Conservation (phyloP, 2,888 invertebrate genomes). For the Acronicta leporina region DNA sequence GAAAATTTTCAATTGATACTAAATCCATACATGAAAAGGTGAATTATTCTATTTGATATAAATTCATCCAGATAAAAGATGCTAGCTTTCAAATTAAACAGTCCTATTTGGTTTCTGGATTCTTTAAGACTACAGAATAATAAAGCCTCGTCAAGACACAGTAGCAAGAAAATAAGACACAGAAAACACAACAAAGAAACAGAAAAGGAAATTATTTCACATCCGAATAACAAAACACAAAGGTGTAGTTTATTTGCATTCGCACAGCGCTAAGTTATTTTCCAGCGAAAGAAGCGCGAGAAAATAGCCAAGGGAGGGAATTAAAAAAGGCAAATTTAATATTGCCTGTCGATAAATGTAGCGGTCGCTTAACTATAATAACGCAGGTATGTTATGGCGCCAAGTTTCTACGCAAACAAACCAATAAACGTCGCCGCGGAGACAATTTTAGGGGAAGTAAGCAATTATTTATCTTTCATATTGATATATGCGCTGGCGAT, state of each 20-base stretch:
- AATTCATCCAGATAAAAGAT: too few relatives aligned
- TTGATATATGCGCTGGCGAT: slow-evolving; percentile 60
- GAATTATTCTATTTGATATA: too few relatives aligned
- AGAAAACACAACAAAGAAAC: slow-evolving; percentile 33
- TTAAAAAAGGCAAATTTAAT: slow-evolving; percentile 65
- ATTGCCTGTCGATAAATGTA: slow-evolving; percentile 66
- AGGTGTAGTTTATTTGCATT: slow-evolving; percentile 59
- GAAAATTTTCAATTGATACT: too few relatives aligned
- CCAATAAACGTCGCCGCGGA: slow-evolving; percentile 79
- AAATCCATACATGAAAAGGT: too few relatives aligned
- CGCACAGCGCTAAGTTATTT: slow-evolving; percentile 56
- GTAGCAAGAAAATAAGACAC: slow-evolving; percentile 25
- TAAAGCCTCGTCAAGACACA: slow-evolving; percentile 19
- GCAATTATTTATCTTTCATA: slow-evolving; percentile 79
- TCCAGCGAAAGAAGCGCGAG: slow-evolving; percentile 44
- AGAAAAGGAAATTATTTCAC: slow-evolving; percentile 50
- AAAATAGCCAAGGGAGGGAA: slow-evolving; percentile 48
- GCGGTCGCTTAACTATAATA: slow-evolving; percentile 61
- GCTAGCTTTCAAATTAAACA: too few relatives aligned
- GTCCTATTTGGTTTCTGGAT: too few relatives aligned
- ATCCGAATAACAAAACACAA: slow-evolving; percentile 54
- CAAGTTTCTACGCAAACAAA: slow-evolving; percentile 78
- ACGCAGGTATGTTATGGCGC: slow-evolving; percentile 74
- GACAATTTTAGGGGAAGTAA: slow-evolving; percentile 74
- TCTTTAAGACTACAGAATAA: slow-evolving; percentile 3